Conservation (phyloP, 2,113 vertebrate species). For the Recurvirostra avosetta region DNA sequence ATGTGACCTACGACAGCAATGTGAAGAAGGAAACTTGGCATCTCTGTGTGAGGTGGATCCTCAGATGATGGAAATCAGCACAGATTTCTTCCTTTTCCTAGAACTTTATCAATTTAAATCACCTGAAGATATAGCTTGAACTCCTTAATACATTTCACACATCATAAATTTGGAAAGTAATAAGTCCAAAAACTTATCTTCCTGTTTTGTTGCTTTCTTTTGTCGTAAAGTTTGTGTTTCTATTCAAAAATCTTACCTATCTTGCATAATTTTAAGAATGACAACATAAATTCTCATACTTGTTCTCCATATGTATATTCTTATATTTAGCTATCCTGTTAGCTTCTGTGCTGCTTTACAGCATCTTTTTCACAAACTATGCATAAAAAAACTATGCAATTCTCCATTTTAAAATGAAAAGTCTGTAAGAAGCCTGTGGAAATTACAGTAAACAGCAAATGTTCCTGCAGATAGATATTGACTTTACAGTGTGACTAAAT, state of each 20-base stretch:
- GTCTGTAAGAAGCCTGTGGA: background rate
- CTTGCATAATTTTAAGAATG: background rate
- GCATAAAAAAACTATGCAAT: background rate
- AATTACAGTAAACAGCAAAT: conserved; percentile 38
- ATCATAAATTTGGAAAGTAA: background rate
- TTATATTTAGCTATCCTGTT: background rate
- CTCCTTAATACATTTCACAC: background rate
- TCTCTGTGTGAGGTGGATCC: background rate
- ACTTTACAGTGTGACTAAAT: background rate
- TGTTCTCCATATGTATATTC: background rate
- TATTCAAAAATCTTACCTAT: background rate
- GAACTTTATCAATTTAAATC: background rate
- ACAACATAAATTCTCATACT: background rate
- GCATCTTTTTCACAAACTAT: background rate
- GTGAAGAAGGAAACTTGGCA: conserved; percentile 20
- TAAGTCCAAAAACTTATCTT: background rate
- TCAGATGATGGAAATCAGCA: background rate
- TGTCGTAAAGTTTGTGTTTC: background rate
- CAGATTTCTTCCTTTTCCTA: background rate
- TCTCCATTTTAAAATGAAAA: background rate
- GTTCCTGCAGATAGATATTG: background rate
- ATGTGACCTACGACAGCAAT: conserved; percentile 22
- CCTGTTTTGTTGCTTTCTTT: background rate
- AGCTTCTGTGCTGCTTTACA: background rate
- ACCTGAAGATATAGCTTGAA: background rate